These are phyloP conservation scores for Melanchra persicariae DNA, from an alignment of 2,888 invertebrate species.

Conservation along the genomic window DNA sequence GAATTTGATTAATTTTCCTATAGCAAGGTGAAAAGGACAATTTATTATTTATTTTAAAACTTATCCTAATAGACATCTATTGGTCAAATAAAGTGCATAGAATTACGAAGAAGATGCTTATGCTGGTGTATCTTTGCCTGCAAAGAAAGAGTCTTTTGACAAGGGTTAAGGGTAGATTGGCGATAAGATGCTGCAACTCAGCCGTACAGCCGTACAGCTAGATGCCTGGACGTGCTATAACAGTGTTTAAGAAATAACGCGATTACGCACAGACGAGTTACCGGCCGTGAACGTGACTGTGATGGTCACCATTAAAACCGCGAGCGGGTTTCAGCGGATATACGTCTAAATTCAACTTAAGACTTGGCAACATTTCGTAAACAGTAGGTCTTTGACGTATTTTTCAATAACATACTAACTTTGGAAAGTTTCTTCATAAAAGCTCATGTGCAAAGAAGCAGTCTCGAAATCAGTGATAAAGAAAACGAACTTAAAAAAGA, in stretches of 20 bases:
- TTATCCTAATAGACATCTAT: too few relatives aligned
- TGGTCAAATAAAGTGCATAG: not conserved
- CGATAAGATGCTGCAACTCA: not conserved
- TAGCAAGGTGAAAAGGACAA: not conserved
- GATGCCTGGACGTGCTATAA: conserved; percentile 1
- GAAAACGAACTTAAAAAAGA: not conserved
- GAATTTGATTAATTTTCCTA: conserved; percentile 7
- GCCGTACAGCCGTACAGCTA: not conserved
- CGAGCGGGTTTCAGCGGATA: conserved; percentile 70
- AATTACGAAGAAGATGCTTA: not conserved
- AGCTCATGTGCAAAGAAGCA: not conserved
- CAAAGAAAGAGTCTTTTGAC: not conserved
- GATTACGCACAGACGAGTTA: conserved; percentile 45
- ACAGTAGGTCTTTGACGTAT: conserved; percentile 67
- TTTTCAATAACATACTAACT: conserved; percentile 43
- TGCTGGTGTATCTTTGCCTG: not conserved
- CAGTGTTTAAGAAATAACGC: conserved; percentile 28
- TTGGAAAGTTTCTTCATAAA: conserved; percentile 20
- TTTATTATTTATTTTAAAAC: too few relatives aligned
- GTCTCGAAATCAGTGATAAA: conserved; percentile 1
- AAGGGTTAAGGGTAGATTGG: not conserved
- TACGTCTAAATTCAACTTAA: conserved; percentile 71
- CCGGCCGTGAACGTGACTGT: conserved; percentile 71
- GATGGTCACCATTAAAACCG: conserved; percentile 46
- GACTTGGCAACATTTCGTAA: conserved; percentile 73